Base-by-base conservation (phyloP, 2,113 vertebrate species). In the Oryzias curvinotus region DNA sequence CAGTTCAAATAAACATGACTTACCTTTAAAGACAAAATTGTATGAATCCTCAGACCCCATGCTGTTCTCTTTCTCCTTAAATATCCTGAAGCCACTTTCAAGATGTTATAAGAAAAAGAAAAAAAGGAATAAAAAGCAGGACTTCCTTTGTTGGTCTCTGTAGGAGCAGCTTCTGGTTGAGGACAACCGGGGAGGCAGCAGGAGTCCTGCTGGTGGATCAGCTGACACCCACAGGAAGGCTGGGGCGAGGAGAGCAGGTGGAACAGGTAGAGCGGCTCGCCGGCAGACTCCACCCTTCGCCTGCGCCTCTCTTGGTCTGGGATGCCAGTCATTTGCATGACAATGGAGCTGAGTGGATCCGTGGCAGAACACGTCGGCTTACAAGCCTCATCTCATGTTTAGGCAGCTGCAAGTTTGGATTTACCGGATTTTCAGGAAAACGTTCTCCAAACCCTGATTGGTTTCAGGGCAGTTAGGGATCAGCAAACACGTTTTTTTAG, bases 11-110 rank as follows among this genome's bases (percentile, higher is more conserved):
- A 79, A 68, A 80, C 49, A 71, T 1, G 16, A 73, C 90, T 91
- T 73, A 93, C 90, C 91, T 87, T 92, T 92, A 65, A 91, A 92
- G 62, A 92, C 90, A 81, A 92, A 92, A 75, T 92, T 92, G 75
- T 91, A 92, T 0, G 81, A 70, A 23, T 91, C 86, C 57, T 92
- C 88, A 26, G 87, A 85, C n/a, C 82, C 83, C 91, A 92, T 92
- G 62, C 52, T 86, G 70, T 42, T 52, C 13, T 61, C 62, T 51
- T 41, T n/a, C 52, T 41, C 19, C 2, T 25, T 30, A 57, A 76
- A 71, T 69, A 64, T 76, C 66, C 63, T 15, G 57, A 53, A 70
- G 76, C 65, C 70, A 68, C 58, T 65, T 71, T 70, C 19, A 73
- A 61, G 71, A 59, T 70, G 13, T 46, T 36, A 30, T 42, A 61